Percentiles rank a stretch among this genome's conserved stretches.
Conservation (phyloP, 2,888 invertebrate genomes). For the Suillia variegata region DNA sequence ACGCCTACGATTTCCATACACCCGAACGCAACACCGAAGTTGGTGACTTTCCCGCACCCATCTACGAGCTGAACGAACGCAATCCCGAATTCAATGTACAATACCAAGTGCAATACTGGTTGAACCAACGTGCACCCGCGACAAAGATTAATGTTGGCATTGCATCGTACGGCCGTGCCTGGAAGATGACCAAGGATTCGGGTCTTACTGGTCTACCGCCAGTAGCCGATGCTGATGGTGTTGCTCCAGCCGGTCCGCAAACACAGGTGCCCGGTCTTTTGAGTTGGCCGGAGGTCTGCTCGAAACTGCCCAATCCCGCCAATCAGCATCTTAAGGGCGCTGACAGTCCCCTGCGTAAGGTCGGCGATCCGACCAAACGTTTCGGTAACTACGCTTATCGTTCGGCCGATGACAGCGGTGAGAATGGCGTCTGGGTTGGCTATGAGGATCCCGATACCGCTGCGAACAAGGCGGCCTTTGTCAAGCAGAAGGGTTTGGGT, state of each 20-base stretch:
- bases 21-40: slow-evolving; percentile 77
- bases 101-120: slow-evolving; percentile 71
- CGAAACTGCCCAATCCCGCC: slow-evolving; percentile 72
- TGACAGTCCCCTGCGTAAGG: slow-evolving; percentile 71
- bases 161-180: slow-evolving; percentile 75
- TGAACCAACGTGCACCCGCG: slow-evolving; percentile 65
- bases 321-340: slow-evolving; percentile 68
- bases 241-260: slow-evolving; percentile 74
- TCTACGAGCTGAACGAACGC: slow-evolving; percentile 75
- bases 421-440: slow-evolving; percentile 78
- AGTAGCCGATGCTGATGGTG: slow-evolving; percentile 68
- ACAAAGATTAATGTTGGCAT: slow-evolving; percentile 75
- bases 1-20: slow-evolving; percentile 79
- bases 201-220: slow-evolving; percentile 81
- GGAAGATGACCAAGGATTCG: slow-evolving; percentile 78
- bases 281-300: slow-evolving; percentile 81
- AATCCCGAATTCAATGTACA: slow-evolving; percentile 73
- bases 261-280: slow-evolving; percentile 73
- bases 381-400: slow-evolving; percentile 81
- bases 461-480: slow-evolving; percentile 77
- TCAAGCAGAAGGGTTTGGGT: slow-evolving; percentile 74
- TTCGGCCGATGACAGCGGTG: slow-evolving; percentile 69
- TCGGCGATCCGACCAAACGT: slow-evolving; percentile 80
- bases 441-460: slow-evolving; percentile 85
- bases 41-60: slow-evolving; percentile 77